Evolutionary conservation across 1,140 invertebrate species (phyloP).

Genomic region (Drosophila suzukii): DNA sequence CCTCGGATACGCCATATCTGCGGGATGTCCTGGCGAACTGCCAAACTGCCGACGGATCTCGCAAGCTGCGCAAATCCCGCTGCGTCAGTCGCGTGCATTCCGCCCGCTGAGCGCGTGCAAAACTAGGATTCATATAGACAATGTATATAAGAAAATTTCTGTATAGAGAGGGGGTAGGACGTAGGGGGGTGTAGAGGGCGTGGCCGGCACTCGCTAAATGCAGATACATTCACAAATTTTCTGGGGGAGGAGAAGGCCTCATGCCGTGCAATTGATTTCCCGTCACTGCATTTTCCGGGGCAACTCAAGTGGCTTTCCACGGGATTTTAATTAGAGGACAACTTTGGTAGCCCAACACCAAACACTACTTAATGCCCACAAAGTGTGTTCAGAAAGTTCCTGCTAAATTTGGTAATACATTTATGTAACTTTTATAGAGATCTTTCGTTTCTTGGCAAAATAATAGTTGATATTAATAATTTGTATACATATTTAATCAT

Average conservation of each 20-base stretch:
- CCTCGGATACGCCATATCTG: slow-evolving; percentile 13
- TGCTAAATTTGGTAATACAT: too few species aligned
- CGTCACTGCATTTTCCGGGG: slow-evolving; percentile 31
- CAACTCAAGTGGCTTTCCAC: slow-evolving; percentile 34
- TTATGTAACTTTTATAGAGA: too few species aligned
- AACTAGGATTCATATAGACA: slow-evolving; percentile 6
- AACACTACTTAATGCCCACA: background rate
- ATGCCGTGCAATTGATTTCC: slow-evolving; percentile 64
- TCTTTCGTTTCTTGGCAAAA: too few species aligned
- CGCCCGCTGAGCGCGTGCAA: slow-evolving; percentile 40
- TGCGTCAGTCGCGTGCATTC: slow-evolving; percentile 67
- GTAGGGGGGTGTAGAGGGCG: slow-evolving; percentile 1
- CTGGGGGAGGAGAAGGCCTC: slow-evolving; percentile 3
- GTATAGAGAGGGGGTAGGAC: slow-evolving; percentile 3
- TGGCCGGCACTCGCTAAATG: slow-evolving; percentile 30
- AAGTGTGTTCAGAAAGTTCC: background rate
- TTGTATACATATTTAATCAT: too few species aligned
- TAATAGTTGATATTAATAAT: too few species aligned
- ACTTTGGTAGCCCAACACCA: background rate
- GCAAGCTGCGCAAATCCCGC: slow-evolving; percentile 43
- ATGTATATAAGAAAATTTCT: background rate
- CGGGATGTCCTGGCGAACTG: slow-evolving; percentile 33
- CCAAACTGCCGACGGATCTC: too few species aligned
- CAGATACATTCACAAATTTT: slow-evolving; percentile 10
- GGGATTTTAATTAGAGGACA: slow-evolving; percentile 8